Evolutionary conservation across 2,888 invertebrate genomes (phyloP), one percentile per base, ranked within the genome.

Genomic region (Leptothorax acervorum): DNA sequence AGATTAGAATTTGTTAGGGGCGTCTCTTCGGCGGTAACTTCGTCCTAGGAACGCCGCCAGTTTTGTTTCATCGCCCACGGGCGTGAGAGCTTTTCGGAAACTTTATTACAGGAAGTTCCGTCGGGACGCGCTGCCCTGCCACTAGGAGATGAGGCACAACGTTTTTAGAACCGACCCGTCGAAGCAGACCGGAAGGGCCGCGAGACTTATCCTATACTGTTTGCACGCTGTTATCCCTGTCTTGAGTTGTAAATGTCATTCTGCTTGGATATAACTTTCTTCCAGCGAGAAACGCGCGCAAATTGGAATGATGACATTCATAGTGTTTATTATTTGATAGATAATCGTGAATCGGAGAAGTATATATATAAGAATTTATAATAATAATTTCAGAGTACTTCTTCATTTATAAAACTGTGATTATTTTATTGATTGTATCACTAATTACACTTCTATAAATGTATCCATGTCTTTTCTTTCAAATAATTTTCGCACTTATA

Each of bases 1-100:
- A 86, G 89, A 89, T 89, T 89, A 89, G 88, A 89, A 89, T 89
- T 89, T 88, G 89, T 90, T 88, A 89, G 88, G 89, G 86, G 82
- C 85, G 89, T 89, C 89, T 79, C 79, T 79, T 71, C 71, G 79
- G 18, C 82, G 88, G 83, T 89, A 89, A 89, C 88, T 89, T 89
- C 85, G 85, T 89, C 89, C 85, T 81, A 86, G 84, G 85, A 84
- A 89, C 88, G 86, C 89, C 83, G 86, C 84, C 85, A 89, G 90
- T 88, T 90, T 90, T 90, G 90, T 90, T 90, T 90, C 87, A 83
- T 90, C 90, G 90, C 90, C 86, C 63, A 82, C 68, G 85, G 90
- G 83, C 84, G 75, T 60, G 85, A 85, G 86, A 83, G 85, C 90
- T 85, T 88, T 89, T 85, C 82, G 84, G 81, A 78, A 90, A 88